Base-by-base conservation (phyloP, 2,113 vertebrate genomes). In the Fulica atra region DNA sequence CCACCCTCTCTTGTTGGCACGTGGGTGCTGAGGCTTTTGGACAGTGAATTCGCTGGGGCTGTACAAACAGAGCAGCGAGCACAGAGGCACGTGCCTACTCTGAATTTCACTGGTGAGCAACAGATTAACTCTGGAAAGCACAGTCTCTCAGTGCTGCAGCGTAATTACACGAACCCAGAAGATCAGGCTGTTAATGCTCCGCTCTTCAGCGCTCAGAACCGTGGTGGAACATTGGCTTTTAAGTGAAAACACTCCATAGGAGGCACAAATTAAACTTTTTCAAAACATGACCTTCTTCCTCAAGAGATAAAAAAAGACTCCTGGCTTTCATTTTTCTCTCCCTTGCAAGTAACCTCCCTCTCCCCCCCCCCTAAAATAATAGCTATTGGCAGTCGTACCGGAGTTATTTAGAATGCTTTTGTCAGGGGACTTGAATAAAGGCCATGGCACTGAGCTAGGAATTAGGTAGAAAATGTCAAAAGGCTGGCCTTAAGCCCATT, bases 381-480 rank as follows among this genome's bases (percentile, higher is more conserved):
- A 89, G 48, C 9, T 42, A 25, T 8, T 72, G 82, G 86, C 77
- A 81, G 36, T 42, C n/a, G 20, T 7, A 21, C 17, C 18, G 2
- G 48, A 38, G 54, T 54, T 69, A 28, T 21, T 84, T 23, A 42
- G 70, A 68, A 48, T 16, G 59, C 29, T 78, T 84, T 81, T 88
- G 60, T 85, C 60, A n/a, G 48, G 65, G 64, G 70, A 51, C 60
- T 50, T 42, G 59, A 69, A 35, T 20, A 59, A 91, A 88, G 65
- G 60, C 84, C 65, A 17, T 10, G 54, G 65, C 44, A 81, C 44
- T 48, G 81, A 57, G 46, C 64, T 24, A 8, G 26, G 11, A 71
- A 80, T 85, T 81, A 64, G 79, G 83, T 63, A 95, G 81, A 38
- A 93, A 89, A 89, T 87, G 81, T 84, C 86, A 83, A 35, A 60